Base-by-base conservation (phyloP, 92 coral and sea anemone genomes). In the Isaurus tuberculatus region DNA sequence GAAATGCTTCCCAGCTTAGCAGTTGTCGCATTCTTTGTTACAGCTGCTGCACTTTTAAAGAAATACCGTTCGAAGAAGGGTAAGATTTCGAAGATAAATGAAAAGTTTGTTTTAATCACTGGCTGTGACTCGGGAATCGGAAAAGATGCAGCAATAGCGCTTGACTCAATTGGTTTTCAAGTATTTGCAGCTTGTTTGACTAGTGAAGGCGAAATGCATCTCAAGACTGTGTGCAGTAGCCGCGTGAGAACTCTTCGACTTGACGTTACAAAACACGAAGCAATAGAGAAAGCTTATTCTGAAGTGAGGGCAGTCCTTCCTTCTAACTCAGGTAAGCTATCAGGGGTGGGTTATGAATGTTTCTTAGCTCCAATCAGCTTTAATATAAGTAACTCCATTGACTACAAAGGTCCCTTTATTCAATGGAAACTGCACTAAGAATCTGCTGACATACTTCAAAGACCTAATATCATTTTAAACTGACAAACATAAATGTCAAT, bases 91-190 rank as follows among this genome's bases (percentile, higher is more conserved):
- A 73, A 73, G 14, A 16, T 73, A 19, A 49, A 73, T 23, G 79
- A 73, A 5, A 73, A 73, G 65, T 86, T 46, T 80, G 77, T 86
- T 23, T 81, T 86, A 5, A 72, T 86, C 31, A 86, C 90, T 42
- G 90, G 90, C 63, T 86, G 90, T 73, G 90, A 86, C 70, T 80
- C 90, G 20, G 90, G 90, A 37, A 80, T 86, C 48, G 90, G 90
- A 9, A 79, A 55, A 22, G 65, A 80, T 10, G 46, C 90, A 19
- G 86, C 90, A 29, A 86, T 34, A 42, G 65, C 53, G 60, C 82
- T 86, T n/a, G 81, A 80, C 65, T 19, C 73, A 43, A 75, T 86
- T 34, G 90, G 90, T 27, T 86, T 86, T 58, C 75, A 64, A 5
- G 86, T 86, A 19, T 68, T 86, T 42, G 90, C 90, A 49, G 51